These are phyloP conservation scores for Galagoides demidoff DNA, from an alignment of 2,797 vertebrate species.

Conservation along the genomic window DNA sequence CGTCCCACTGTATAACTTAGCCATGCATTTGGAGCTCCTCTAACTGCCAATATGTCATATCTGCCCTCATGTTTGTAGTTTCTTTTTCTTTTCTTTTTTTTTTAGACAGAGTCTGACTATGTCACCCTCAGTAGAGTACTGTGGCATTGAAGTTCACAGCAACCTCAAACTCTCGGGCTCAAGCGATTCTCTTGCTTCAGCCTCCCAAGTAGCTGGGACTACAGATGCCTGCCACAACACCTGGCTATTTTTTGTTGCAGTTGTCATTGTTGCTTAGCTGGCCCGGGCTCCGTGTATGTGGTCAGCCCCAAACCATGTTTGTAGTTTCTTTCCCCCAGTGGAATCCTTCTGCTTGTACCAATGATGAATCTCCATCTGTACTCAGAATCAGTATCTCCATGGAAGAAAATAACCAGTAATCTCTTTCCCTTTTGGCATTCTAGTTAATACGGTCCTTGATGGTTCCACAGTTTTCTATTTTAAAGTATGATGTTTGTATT, in stretches of 20 bases:
- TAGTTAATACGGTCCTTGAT: not conserved
- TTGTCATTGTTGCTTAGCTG: no score
- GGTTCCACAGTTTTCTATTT: not conserved
- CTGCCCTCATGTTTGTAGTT: not conserved
- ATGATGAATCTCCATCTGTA: not conserved
- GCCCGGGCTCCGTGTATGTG: no score
- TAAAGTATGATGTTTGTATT: not conserved
- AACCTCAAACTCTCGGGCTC: no score
- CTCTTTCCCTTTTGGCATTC: not conserved
- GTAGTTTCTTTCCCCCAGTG: not conserved
- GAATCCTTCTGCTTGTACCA: not conserved
- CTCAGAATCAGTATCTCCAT: not conserved
- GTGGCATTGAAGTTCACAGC: no score
- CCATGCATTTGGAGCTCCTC: not conserved
- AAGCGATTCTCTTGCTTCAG: no score
- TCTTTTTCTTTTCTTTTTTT: not conserved
- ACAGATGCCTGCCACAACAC: no score
- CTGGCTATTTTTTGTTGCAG: not conserved
- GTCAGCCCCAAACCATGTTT: no score
- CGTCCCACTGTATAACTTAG: not conserved
- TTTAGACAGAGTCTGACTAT: no score
- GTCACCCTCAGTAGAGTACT: no score
- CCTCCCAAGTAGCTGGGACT: no score
- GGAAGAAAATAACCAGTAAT: not conserved
- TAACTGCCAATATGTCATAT: not conserved